Percentiles rank a stretch among this genome's conserved stretches.
Conservation (phyloP, 2,113 vertebrate species). For the Miniopterus natalensis region DNA sequence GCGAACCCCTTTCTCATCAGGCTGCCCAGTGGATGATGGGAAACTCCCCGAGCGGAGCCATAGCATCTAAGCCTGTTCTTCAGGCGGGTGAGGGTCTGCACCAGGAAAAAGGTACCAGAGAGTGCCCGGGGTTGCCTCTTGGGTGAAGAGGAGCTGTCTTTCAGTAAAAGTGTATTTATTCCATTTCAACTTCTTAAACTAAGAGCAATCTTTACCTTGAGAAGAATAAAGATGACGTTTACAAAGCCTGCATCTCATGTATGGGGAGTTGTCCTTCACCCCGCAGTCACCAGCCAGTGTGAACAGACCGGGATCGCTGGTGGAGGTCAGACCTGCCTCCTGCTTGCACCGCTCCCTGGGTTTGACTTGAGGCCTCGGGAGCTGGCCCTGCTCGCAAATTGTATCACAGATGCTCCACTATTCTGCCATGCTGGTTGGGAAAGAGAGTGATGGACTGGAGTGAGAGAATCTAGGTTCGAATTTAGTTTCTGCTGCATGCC, state of each 20-base stretch:
- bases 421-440: not conserved
- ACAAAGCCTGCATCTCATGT: not conserved
- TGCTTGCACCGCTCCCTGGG: not conserved
- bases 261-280: not conserved
- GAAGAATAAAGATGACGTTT: not conserved
- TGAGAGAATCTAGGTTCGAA: not conserved
- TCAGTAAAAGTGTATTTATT: not conserved
- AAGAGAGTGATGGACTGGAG: not conserved
- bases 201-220: not conserved
- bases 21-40: too few relatives aligned
- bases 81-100: not conserved
- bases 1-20: rapidly evolving
- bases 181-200: not conserved
- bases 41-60: too few relatives aligned
- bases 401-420: not conserved
- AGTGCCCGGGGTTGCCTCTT: not conserved
- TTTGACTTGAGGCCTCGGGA: not conserved
- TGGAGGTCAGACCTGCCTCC: not conserved
- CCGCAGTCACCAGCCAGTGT: not conserved
- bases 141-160: not conserved
- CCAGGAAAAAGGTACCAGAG: not conserved
- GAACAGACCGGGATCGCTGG: not conserved
- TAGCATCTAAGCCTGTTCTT: not conserved
- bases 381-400: not conserved
- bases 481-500: not conserved